A percentile compares a stretch with the other conserved stretches of the same genome.
Conservation (phyloP, 2,888 invertebrate genomes). For the Schizaphis graminum region DNA sequence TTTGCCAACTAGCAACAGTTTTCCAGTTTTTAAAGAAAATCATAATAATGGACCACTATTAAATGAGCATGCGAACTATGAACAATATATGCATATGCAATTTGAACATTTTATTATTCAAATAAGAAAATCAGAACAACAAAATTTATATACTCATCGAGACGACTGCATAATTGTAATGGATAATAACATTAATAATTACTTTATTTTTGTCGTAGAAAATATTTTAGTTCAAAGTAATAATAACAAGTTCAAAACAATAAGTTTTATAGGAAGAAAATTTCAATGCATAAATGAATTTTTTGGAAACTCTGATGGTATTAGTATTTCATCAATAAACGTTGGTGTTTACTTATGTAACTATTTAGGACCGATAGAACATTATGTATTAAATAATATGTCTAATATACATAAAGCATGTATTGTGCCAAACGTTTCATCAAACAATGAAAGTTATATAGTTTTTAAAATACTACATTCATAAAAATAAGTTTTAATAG, state of each 20-base stretch:
- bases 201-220: too few relatives aligned
- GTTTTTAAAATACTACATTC: not conserved
- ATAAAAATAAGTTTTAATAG: not conserved
- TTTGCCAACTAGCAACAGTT: not conserved
- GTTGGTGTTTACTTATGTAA: not conserved
- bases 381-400: conserved; percentile 8
- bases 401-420: conserved; percentile 1
- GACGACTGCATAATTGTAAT: not conserved
- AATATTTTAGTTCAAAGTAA: too few relatives aligned
- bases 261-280: conserved; percentile 17
- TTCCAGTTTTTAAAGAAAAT: conserved; percentile 6
- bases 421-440: conserved; percentile 10
- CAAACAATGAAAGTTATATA: not conserved
- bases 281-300: not conserved
- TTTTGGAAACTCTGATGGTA: conserved; percentile 11
- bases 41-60: not conserved
- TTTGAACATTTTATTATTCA: conserved; percentile 4
- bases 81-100: not conserved
- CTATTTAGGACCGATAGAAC: not conserved
- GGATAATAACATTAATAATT: too few relatives aligned
- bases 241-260: not conserved
- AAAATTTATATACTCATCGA: too few relatives aligned
- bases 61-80: not conserved
- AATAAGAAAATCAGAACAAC: not conserved
- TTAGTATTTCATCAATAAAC: not conserved